Evolutionary conservation across 2,113 vertebrate species (phyloP), one percentile per base, ranked within the genome.

Genomic region (Galeopterus variegatus): DNA sequence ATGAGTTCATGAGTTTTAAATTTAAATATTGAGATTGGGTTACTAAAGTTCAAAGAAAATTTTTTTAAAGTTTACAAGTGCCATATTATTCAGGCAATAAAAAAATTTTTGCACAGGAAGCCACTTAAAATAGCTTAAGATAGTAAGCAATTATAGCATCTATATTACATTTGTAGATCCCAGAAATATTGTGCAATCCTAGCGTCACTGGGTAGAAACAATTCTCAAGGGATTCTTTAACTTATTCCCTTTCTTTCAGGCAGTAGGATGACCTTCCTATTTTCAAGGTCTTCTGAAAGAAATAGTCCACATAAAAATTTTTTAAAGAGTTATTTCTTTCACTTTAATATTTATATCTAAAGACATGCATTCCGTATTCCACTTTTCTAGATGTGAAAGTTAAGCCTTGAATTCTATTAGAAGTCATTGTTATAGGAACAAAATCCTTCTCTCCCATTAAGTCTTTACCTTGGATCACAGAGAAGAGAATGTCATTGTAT

Each of bases 41-140:
- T 77, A 13, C 8, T 81, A 90, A 92, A 65, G 56, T 70, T 86
- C 13, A 80, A 94, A 60, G 33, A 77, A 93, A 85, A 76, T 45
- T 41, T 36, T 21, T 45, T 90, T 92, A 83, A 79, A 72, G 70
- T 88, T 88, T 81, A 86, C 58, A 80, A 88, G 93, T 80, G 79
- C 33, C 41, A 76, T 36, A 70, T 92, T 92, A 93, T 75, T 96
- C 28, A 64, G 50, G 64, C 14, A 88, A 15, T 24, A 70, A 8
- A 88, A 41, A 92, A 18, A 24, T 28, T 45, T 69, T 64, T 58
- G 4, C 50, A 76, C 54, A 73, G 67, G 19, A 89, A 94, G 36
- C 33, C 88, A 90, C 26, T 36, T 81, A 60, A 82, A 90, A 87
- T 58, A 93, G n/a, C 69, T 90, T 90, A 58, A 90, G 56, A 96